These are phyloP conservation scores for Squalus acanthias DNA, from an alignment of 2,797 vertebrate species.

Conservation along the genomic window DNA sequence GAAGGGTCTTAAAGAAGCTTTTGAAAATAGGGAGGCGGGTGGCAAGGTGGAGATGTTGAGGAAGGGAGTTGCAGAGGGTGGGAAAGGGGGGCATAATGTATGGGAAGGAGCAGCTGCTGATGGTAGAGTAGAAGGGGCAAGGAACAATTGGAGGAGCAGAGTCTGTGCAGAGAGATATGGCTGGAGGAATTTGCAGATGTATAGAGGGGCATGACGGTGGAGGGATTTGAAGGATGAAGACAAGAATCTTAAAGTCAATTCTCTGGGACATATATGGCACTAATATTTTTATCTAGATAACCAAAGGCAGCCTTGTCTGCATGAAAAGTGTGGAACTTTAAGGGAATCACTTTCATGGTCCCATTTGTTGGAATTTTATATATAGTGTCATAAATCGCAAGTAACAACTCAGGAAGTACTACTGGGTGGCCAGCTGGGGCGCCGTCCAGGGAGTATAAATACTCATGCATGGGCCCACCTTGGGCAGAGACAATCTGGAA, in stretches of 20 bases:
- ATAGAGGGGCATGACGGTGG: background rate
- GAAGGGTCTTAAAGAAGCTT: background rate
- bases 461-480: no score
- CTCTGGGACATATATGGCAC: background rate
- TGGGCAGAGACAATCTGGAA: no score
- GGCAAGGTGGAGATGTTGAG: background rate
- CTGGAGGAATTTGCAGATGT: background rate
- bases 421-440: no score
- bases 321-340: background rate
- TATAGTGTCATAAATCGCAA: no score
- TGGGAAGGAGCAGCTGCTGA: background rate
- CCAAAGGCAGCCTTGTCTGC: background rate
- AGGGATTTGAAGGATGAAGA: background rate
- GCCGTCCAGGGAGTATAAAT: no score
- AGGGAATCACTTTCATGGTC: background rate
- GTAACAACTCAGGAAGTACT: no score
- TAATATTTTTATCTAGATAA: background rate
- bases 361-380: background rate
- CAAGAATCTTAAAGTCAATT: background rate
- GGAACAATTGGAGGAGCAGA: background rate
- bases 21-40: background rate
- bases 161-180: background rate
- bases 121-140: background rate
- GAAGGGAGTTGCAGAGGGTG: background rate
- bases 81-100: no score